Base-by-base conservation (phyloP, 2,888 invertebrate species). In the Drosophila paramelanica region DNA sequence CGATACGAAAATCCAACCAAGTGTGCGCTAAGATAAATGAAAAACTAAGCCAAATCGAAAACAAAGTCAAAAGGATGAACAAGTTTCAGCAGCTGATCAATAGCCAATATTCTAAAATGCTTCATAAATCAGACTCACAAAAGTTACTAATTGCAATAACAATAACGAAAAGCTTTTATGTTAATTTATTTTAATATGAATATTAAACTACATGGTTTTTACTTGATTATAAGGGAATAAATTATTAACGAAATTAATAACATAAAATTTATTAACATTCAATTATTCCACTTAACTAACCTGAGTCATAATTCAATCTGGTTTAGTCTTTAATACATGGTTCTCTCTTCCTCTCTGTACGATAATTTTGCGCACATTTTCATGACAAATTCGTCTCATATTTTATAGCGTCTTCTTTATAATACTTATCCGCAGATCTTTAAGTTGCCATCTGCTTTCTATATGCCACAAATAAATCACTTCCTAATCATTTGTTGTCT, bases 401-500 rank as follows among this genome's bases (percentile, higher is more conserved):
- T 53, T 36, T 53, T 39, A 39, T 20, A 23, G 13, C 5, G 13
- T 5, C 33, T 36, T 25, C 36, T 13, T 56, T 55, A 45, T 42
- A 27, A 36, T 1, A 46, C 31, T 13, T 23, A 38, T 46, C 17
- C 7, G 31, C 67, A 55, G 60, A 50, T 58, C 33, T 45, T 47
- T 41, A 5, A 14, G n/a, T 59, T 55, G 45, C 36, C 61, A 65
- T 58, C 51, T 72, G 59, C 47, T 55, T 31, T 36, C 7, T 31
- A 14, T 47, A 31, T 65, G 58, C 41, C 58, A 52, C 76, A 73
- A 20, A 76, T 74, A 74, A 77, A 77, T 77, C 77, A 77, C 74
- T 77, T 77, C 68, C 72, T 72, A 62, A 72, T 64, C 77, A 72
- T 66, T 77, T 59, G 38, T 50, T 51, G 64, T 69, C 73, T 81